Evolutionary conservation across 2,888 invertebrate species (phyloP).

Genomic region (Luffia ferchaultella): DNA sequence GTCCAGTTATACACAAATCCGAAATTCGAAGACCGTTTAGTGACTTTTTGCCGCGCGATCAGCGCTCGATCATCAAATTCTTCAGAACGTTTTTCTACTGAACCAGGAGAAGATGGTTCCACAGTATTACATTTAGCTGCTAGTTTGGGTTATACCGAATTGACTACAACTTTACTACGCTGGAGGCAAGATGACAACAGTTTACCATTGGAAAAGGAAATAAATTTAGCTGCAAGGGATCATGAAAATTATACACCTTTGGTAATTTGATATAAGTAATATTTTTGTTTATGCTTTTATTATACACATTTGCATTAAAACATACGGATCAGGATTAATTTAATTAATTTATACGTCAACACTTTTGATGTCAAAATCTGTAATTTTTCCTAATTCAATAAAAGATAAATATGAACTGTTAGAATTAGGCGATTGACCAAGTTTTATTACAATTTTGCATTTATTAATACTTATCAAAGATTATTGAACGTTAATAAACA

Average conservation of each 20-base stretch:
- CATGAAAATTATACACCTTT: slow-evolving; percentile 91
- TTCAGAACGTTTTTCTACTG: slow-evolving; percentile 62
- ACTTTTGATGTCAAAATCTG: neutral
- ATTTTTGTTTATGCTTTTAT: neutral
- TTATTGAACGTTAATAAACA: too few species aligned
- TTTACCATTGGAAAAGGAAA: slow-evolving; percentile 86
- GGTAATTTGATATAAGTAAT: slow-evolving; percentile 54
- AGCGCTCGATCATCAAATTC: slow-evolving; percentile 53
- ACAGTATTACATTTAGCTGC: slow-evolving; percentile 91
- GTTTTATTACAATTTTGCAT: too few species aligned
- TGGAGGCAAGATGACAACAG: slow-evolving; percentile 92
- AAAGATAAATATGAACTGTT: neutral
- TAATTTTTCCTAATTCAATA: neutral
- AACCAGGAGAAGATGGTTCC: slow-evolving; percentile 60
- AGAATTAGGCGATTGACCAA: neutral
- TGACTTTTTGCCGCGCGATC: slow-evolving; percentile 82
- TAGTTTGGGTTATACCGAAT: slow-evolving; percentile 85
- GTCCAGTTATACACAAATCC: slow-evolving; percentile 70
- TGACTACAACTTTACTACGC: slow-evolving; percentile 84
- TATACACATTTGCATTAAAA: too few species aligned
- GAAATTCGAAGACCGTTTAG: slow-evolving; percentile 87
- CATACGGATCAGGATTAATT: neutral
- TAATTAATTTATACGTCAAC: neutral
- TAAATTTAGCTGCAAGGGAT: slow-evolving; percentile 91
- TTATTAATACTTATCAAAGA: too few species aligned